Percentiles rank a stretch among this genome's conserved stretches.
Conservation (phyloP, 2,888 invertebrate genomes). For the Stenurella melanura region DNA sequence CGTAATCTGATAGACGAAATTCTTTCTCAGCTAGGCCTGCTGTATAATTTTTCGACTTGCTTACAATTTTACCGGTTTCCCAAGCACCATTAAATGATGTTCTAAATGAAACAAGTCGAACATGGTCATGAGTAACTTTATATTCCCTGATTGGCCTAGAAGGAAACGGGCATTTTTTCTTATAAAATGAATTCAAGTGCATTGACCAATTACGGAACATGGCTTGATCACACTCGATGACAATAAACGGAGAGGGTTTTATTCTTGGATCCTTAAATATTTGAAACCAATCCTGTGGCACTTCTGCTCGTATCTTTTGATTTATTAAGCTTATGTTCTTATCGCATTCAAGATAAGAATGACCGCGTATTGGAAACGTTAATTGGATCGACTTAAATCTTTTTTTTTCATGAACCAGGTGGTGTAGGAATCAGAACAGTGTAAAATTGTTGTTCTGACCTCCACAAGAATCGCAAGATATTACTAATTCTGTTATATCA, state of each 20-base stretch:
- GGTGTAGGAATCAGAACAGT: constrained; percentile 29
- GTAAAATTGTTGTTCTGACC: constrained; percentile 2
- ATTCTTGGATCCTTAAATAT: constrained; percentile 23
- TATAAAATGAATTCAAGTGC: constrained; percentile 23
- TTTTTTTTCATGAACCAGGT: constrained; percentile 26
- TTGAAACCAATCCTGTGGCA: constrained; percentile 12
- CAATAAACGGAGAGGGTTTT: constrained; percentile 32
- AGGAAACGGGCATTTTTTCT: constrained; percentile 34
- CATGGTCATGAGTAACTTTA: constrained; percentile 21
- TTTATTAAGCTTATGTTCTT: constrained; percentile 36
- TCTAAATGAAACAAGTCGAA: constrained; percentile 24
- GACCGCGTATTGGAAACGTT: constrained; percentile 38
- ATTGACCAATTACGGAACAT: constrained; percentile 22
- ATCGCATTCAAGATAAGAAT: constrained; percentile 38
- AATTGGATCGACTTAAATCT: constrained; percentile 32
- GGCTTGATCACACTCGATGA: constrained; percentile 12
- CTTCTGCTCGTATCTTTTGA: constrained; percentile 29
- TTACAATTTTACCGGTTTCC: constrained; percentile 24
- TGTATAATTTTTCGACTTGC: constrained; percentile 9
- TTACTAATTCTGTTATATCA: constrained; percentile 17
- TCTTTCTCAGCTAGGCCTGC: constrained; percentile 1
- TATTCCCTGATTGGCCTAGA: constrained; percentile 26
- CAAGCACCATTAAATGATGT: constrained; percentile 29
- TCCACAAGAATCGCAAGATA: constrained; percentile 35
- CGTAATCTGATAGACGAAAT: constrained; percentile 20